Conservation (phyloP, 2,113 vertebrate species). For the Dryoscopus gambensis region DNA sequence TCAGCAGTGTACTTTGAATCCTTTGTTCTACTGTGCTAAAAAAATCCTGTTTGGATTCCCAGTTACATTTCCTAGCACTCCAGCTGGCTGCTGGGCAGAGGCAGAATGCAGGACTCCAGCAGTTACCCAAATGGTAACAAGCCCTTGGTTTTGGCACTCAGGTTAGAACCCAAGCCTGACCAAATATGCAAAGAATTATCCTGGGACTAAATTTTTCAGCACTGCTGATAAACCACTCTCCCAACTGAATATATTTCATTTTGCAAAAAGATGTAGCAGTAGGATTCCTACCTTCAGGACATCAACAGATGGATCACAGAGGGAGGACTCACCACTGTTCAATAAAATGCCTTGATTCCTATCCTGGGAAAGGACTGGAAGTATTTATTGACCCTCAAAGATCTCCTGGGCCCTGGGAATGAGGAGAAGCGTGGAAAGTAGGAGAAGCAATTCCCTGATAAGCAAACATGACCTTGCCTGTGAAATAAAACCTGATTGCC, state of each 20-base stretch:
- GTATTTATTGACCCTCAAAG: neutral
- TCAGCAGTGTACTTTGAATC: neutral
- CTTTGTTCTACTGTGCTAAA: neutral
- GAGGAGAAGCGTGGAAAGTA: neutral
- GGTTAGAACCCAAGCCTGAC: neutral
- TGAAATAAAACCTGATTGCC: neutral
- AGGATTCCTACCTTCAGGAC: neutral
- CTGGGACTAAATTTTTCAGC: neutral
- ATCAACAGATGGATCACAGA: neutral
- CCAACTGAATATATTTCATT: neutral
- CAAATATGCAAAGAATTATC: neutral
- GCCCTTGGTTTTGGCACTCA: neutral
- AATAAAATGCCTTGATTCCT: neutral
- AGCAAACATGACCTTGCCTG: neutral
- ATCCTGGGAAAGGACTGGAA: neutral
- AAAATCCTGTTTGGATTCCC: neutral
- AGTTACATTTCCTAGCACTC: neutral
- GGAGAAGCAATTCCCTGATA: slow-evolving; percentile 3
- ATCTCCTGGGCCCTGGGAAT: neutral
- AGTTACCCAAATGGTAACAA: neutral
- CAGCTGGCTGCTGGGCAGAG: neutral
- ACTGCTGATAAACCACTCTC: neutral
- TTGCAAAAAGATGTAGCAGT: neutral
- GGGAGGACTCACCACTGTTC: neutral
- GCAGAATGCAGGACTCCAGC: neutral